Percentiles rank a stretch among this genome's conserved stretches.
Evolutionary conservation across 2,888 invertebrate genomes (phyloP).

Genomic region (Cephus rjabovi): DNA sequence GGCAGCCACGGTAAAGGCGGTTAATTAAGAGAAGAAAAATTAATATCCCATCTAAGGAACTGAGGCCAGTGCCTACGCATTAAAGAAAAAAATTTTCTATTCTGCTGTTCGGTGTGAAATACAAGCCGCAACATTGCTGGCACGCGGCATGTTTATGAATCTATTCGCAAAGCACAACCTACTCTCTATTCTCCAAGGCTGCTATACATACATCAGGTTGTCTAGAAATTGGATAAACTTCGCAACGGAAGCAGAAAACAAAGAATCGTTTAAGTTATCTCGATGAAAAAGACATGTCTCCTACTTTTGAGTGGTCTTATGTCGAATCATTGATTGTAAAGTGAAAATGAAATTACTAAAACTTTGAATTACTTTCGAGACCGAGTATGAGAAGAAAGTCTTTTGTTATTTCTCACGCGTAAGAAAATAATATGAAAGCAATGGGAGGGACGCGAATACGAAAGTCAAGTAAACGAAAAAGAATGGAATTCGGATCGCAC

Average conservation of each 20-base stretch:
- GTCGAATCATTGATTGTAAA: no score
- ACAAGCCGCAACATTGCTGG: conserved; percentile 40
- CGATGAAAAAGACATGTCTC: no score
- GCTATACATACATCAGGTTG: no score
- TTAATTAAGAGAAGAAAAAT: conserved; percentile 20
- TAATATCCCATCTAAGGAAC: conserved; percentile 20
- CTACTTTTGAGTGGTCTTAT: no score
- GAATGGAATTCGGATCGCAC: conserved; percentile 21
- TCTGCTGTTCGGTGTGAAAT: conserved; percentile 46
- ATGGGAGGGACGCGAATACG: conserved; percentile 22
- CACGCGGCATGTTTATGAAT: conserved; percentile 41
- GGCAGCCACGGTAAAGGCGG: background rate
- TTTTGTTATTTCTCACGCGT: no score
- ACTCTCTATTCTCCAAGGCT: background rate
- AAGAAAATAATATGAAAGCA: no score
- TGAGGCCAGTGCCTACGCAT: background rate
- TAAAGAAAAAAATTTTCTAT: conserved; percentile 31
- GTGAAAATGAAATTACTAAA: no score
- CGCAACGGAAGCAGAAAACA: no score
- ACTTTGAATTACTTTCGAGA: no score
- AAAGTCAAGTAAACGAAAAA: conserved; percentile 19
- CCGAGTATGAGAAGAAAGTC: no score
- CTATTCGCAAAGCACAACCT: conserved; percentile 16
- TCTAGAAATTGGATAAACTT: no score
- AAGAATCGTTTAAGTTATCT: no score